Evolutionary conservation across 2,888 invertebrate species (phyloP), one percentile per base, ranked within the genome.

Genomic region (Ischnus inquisitorius): DNA sequence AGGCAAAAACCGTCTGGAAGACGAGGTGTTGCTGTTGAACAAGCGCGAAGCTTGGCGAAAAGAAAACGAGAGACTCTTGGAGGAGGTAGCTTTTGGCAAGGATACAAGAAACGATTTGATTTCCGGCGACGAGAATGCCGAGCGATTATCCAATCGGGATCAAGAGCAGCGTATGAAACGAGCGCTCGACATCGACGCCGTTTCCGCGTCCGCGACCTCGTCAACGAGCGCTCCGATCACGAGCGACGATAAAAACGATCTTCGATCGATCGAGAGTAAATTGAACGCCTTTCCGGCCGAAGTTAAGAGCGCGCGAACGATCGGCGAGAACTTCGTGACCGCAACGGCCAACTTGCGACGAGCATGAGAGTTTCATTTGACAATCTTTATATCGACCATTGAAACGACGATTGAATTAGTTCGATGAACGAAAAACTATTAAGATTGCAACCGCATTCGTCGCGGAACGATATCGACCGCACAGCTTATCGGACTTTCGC

Each of bases 11-110:
- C 86, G 74, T 16, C 39, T 86, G 25, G 88, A 91, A 48, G 89
- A 91, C 64, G 91, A 91, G 62, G 81, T 88, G 64, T 57, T 88
- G 60, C 62, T 90, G 72, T 75, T 91, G n/a, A 91, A 89, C 69
- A 90, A 90, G 67, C 89, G 90, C 0, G 89, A 90, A 46, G 89
- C 89, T 1, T 91, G 91, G 91, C 88, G 69, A 46, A 88, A 64
- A 34, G 77, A 88, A 65, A 91, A 91, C 82, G 88, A 88, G 51
- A 71, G 87, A 28, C 87, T 90, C 54, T 76, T 91, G 48, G 90
- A 91, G 34, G 91, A 91, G 72, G 89, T 90, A 0, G 90, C 91
- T 12, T 91, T 91, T 41, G 90, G 91, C 54, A 76, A 72, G 25
- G 85, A 82, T 51, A 79, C 84, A 34, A 71, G 84, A 69, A 72